Conservation (phyloP, 2,888 invertebrate genomes). For the Brenthis hecate region DNA sequence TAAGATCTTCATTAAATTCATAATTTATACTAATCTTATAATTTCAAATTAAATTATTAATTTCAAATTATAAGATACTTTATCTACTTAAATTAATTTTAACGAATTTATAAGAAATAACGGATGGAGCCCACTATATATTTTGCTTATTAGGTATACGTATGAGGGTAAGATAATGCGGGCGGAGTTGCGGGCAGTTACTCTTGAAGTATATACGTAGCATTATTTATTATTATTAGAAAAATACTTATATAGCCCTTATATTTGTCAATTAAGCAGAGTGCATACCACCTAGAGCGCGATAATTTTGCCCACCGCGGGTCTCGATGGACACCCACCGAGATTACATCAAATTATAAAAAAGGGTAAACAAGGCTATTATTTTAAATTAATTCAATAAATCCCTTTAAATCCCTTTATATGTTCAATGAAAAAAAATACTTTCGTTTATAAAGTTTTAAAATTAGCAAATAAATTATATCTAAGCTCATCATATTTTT, state of each 20-base stretch:
- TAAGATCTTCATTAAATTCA: too few relatives aligned
- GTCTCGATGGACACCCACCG: conserved; percentile 59
- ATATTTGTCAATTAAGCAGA: conserved; percentile 39
- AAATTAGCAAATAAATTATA: neutral
- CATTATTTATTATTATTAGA: neutral
- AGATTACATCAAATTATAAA: conserved; percentile 46
- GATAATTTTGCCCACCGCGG: conserved; percentile 62
- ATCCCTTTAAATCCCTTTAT: neutral
- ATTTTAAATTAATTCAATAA: conserved; percentile 8
- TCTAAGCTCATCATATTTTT: conserved; percentile 32
- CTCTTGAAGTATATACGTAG: neutral
- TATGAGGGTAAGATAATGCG: neutral
- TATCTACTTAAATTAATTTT: too few relatives aligned
- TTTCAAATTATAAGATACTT: too few relatives aligned
- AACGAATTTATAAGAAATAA: too few relatives aligned
- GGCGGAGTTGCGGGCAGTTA: conserved; percentile 9
- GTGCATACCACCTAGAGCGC: conserved; percentile 58
- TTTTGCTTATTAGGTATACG: neutral
- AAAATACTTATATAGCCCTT: conserved; percentile 16
- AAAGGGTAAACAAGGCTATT: conserved; percentile 51
- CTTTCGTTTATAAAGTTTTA: neutral
- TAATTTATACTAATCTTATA: too few relatives aligned
- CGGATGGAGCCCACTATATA: too few relatives aligned
- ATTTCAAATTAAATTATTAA: too few relatives aligned
- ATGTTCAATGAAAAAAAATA: neutral